phyloP scores from a whole-genome alignment of 2,113 vertebrate species.

The Callionymus lyra region DNA sequence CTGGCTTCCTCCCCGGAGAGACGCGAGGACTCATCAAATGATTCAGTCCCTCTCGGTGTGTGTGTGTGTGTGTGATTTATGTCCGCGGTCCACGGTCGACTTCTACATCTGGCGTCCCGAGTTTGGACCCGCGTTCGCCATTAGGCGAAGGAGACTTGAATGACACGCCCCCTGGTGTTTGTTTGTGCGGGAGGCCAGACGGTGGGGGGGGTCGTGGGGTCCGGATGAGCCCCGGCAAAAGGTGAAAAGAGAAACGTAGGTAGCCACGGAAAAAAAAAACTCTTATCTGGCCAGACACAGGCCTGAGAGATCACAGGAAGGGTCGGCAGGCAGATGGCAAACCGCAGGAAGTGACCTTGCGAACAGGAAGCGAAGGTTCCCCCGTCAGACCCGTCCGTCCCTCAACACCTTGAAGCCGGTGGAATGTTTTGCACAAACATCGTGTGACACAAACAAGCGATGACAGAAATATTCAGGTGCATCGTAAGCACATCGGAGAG shows the following conservation, averaged over 20 bases:
- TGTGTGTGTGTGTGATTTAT: conserved; percentile 38
- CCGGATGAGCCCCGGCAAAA: conserved; percentile 42
- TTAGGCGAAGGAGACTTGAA: conserved; percentile 28
- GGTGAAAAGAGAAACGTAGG: conserved; percentile 18
- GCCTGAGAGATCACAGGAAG: conserved; percentile 54
- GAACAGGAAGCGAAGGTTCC: conserved; percentile 53
- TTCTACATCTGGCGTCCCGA: neutral
- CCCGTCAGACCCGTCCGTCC: conserved; percentile 33
- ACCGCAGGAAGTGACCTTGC: conserved; percentile 66
- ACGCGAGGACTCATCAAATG: conserved; percentile 43
- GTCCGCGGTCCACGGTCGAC: neutral
- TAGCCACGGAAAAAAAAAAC: conserved; percentile 55
- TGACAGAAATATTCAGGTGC: conserved; percentile 55
- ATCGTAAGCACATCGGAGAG: conserved; percentile 48
- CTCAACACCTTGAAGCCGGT: conserved; percentile 9
- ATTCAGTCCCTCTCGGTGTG: conserved; percentile 28
- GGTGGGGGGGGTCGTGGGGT: conserved; percentile 28
- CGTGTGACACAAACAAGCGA: conserved; percentile 55
- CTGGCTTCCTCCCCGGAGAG: conserved; percentile 56
- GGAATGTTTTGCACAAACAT: neutral
- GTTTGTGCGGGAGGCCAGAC: conserved; percentile 7
- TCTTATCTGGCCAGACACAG: conserved; percentile 55
- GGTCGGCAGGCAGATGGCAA: conserved; percentile 75
- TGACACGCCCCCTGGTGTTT: conserved; percentile 3
- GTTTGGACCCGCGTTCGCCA: too few relatives aligned